Percentiles rank a stretch among this genome's conserved stretches.
Conservation (phyloP, 2,113 vertebrate species). For the Chlamydotis undulata region DNA sequence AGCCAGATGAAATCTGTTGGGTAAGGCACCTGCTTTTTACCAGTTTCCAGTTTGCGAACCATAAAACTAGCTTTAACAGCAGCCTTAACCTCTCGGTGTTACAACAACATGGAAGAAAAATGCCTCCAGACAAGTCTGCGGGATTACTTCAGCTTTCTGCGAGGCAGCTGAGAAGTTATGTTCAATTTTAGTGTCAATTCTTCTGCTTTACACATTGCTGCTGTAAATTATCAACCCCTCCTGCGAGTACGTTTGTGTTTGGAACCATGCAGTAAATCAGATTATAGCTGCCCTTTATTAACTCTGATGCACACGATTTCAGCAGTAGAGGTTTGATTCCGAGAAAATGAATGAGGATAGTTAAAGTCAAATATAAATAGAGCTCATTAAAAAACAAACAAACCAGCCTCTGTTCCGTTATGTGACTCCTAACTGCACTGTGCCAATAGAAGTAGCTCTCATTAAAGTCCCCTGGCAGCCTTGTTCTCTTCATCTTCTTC, state of each 20-base stretch:
- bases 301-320: neutral
- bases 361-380: slow-evolving; percentile 64
- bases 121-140: neutral
- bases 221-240: neutral
- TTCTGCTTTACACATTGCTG: neutral
- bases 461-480: slow-evolving; percentile 22
- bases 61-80: neutral
- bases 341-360: slow-evolving; percentile 45
- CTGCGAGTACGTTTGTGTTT: neutral
- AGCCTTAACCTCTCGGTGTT: neutral
- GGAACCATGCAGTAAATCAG: slow-evolving; percentile 30
- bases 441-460: neutral
- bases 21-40: neutral
- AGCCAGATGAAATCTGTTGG: neutral
- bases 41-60: neutral
- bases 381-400: slow-evolving; percentile 66
- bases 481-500: neutral
- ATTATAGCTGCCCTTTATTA: slow-evolving; percentile 47
- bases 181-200: slow-evolving; percentile 8
- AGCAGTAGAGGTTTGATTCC: slow-evolving; percentile 30
- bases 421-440: slow-evolving; percentile 23
- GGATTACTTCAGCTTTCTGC: neutral
- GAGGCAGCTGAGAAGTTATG: neutral
- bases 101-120: neutral
- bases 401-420: slow-evolving; percentile 39